Conservation (phyloP, 2,888 invertebrate genomes). For the Halictus ligatus region DNA sequence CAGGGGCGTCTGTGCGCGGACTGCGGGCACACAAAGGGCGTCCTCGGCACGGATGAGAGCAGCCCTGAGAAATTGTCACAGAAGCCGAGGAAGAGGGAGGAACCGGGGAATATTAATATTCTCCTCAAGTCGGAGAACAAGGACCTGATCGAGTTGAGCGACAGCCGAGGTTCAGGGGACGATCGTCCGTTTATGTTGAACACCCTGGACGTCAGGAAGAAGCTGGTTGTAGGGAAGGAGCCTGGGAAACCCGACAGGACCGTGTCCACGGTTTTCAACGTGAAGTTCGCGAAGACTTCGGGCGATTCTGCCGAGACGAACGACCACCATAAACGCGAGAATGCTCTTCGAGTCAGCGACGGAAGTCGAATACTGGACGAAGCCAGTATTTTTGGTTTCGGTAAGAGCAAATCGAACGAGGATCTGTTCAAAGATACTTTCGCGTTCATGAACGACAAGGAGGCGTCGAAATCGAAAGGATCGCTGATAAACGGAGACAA, state of each 20-base stretch:
- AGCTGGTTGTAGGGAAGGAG: conserved; percentile 27
- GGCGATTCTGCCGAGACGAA: neutral
- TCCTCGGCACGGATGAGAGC: conserved; percentile 26
- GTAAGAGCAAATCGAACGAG: conserved; percentile 18
- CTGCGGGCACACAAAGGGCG: conserved; percentile 31
- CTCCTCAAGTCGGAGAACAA: conserved; percentile 50
- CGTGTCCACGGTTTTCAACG: conserved; percentile 33
- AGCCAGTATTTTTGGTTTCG: neutral
- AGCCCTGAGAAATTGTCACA: conserved; percentile 33
- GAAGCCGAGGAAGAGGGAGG: conserved; percentile 12
- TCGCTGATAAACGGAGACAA: conserved; percentile 16
- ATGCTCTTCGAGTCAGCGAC: neutral
- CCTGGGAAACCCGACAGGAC: conserved; percentile 6
- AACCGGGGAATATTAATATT: conserved; percentile 41
- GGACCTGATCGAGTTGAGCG: conserved; percentile 43
- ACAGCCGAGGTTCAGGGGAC: neutral
- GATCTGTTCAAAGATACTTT: conserved; percentile 17
- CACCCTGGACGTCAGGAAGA: conserved; percentile 34
- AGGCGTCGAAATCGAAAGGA: conserved; percentile 27
- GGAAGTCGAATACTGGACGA: neutral
- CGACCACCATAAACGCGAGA: neutral
- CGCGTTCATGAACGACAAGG: neutral
- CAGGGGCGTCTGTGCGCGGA: conserved; percentile 44
- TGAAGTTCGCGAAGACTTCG: conserved; percentile 35
- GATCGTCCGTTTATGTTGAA: conserved; percentile 28